These are phyloP conservation scores for Ceratina japonica DNA, from an alignment of 1,140 invertebrate genomes.

Conservation along the genomic window DNA sequence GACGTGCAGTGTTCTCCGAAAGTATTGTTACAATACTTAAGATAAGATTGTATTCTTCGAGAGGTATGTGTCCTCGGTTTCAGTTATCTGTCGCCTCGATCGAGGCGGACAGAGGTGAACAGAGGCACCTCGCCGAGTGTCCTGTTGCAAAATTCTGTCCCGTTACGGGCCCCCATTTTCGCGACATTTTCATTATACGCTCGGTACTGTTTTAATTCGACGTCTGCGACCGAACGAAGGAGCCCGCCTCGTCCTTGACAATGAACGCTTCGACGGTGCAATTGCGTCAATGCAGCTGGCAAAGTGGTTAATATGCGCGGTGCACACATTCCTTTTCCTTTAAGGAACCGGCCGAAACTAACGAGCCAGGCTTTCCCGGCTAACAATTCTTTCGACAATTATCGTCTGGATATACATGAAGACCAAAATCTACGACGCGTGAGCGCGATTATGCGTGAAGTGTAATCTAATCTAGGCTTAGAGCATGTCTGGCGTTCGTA, in stretches of 20 bases:
- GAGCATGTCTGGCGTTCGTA: too few species aligned
- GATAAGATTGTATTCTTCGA: too few species aligned
- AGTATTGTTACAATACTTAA: too few species aligned
- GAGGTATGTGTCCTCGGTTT: neutral
- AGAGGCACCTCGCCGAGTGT: neutral
- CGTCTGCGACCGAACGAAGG: slow-evolving; percentile 3
- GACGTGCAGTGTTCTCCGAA: too few species aligned
- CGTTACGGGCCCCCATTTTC: neutral
- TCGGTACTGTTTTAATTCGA: slow-evolving; percentile 8
- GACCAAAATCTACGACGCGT: too few species aligned
- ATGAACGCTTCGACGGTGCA: slow-evolving; percentile 21
- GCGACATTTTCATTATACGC: slow-evolving; percentile 12
- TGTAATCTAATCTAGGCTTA: too few species aligned
- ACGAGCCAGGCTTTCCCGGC: too few species aligned
- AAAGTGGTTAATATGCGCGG: slow-evolving; percentile 34
- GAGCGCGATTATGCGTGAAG: too few species aligned
- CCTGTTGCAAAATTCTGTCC: neutral
- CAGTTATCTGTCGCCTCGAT: too few species aligned
- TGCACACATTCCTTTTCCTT: slow-evolving; percentile 10
- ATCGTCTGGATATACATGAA: too few species aligned
- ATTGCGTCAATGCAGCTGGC: slow-evolving; percentile 34
- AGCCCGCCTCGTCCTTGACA: slow-evolving; percentile 29
- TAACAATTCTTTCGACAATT: too few species aligned
- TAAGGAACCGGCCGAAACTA: neutral
- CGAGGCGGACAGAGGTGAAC: neutral